Evolutionary conservation across 2,888 invertebrate species (phyloP), one percentile per base, ranked within the genome.

Genomic region (Dromius quadrimaculatus): DNA sequence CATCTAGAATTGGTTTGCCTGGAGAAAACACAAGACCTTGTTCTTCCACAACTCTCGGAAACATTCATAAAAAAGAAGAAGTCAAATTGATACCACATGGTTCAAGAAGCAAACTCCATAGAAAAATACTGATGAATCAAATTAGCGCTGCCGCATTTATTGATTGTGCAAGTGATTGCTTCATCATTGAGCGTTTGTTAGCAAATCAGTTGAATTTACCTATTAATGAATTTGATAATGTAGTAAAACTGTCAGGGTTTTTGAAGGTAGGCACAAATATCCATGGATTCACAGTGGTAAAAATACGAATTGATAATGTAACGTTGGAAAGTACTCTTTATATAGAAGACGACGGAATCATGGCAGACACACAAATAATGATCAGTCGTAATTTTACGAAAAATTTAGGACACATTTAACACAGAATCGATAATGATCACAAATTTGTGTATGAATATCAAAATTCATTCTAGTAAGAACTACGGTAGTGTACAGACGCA

Each of bases 341-440:
- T 28, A 19, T 57, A 9, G 19, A 19, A 32, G 11, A 57, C 28
- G 1, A n/a, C n/a, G n/a, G 1, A 17, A 32, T 13, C 9, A 15
- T 57, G 8, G 5, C 45, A 17, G 34, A 71, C 3, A 57, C 41
- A 1, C 11, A 64, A 19, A 41, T 71, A 23, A 20, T 71, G 13
- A 71, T 71, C 1, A 65, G 65, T n/a, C n/a, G 71, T 9, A 71
- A 64, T 71, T 71, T 71, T 13, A 19, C 13, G 43, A n/a, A n/a
- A n/a, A n/a, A n/a, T n/a, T n/a, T n/a, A n/a, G n/a, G n/a, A n/a
- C 64, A 65, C 28, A 8, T 38, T 0, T 71, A 71, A 28, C 57
- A 59, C 13, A 23, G 65, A 1, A 41, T 71, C 8, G 34, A 11
- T 9, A 15, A 34, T 13, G 28, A 59, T 2, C 19, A 59, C 11